phyloP scores from a whole-genome alignment of 2,113 vertebrate species.

The Scomber scombrus region DNA sequence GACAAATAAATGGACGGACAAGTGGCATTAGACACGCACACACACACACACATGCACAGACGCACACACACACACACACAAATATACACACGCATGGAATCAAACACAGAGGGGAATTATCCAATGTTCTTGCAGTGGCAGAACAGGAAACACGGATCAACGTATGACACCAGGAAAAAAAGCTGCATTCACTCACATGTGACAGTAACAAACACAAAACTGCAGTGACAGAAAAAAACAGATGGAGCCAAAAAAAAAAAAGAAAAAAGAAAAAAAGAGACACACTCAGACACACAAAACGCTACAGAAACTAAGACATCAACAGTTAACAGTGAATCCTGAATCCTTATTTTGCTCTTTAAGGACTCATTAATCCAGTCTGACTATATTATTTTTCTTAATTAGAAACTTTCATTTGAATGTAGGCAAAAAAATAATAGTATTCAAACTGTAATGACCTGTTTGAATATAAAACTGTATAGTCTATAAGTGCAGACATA shows the following conservation, averaged over 20 bases:
- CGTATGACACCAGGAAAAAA: slow-evolving; percentile 26
- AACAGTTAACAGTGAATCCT: no score
- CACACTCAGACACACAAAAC: slow-evolving; percentile 2
- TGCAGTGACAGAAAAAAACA: no score
- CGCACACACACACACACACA: slow-evolving; percentile 8
- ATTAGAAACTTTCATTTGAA: no score
- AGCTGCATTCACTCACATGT: slow-evolving; percentile 23
- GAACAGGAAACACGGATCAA: slow-evolving; percentile 49
- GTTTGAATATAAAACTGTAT: no score
- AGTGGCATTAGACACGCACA: slow-evolving; percentile 19
- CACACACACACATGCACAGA: slow-evolving; percentile 29
- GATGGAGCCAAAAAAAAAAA: no score
- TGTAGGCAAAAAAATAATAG: no score
- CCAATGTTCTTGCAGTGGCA: slow-evolving; percentile 27
- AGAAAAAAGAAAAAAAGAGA: background rate
- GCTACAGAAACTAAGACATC: background rate
- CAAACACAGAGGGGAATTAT: slow-evolving; percentile 50
- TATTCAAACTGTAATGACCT: no score
- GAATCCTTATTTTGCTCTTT: background rate
- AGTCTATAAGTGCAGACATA: no score
- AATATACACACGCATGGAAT: slow-evolving; percentile 15
- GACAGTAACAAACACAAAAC: slow-evolving; percentile 13
- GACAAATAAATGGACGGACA: slow-evolving; percentile 65
- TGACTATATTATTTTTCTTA: no score
- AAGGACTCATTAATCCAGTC: no score